Base-by-base conservation (phyloP, 2,113 vertebrate genomes). In the Clarias batrachus region DNA sequence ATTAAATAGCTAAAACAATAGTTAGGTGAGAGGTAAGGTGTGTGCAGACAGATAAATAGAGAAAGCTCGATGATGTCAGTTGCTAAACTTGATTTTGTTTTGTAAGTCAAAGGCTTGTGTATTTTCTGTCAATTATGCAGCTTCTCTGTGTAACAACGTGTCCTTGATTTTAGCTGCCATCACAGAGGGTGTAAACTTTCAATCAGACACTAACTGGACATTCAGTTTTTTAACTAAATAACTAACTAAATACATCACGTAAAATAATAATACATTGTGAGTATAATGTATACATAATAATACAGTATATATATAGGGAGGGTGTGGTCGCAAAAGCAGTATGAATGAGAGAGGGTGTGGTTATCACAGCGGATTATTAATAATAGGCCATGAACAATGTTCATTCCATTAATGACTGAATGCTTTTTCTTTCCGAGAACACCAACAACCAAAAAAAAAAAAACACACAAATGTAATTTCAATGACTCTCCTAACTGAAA, bases 61-160 rank as follows among this genome's bases (percentile, higher is more conserved):
- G 11, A 77, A 77, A 27, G 25, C 25, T 3, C 5, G 1, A 19
- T 27, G 74, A 27, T 78, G 78, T 60, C 74, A 80, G 54, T 80
- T 60, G 56, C 27, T 80, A 17, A 79, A 80, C n/a, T 60, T 33
- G 78, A 37, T 60, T 80, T 37, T 80, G 52, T 78, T 78, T 52
- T 19, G 12, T 54, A n/a, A 23, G 25, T 11, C 33, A 81, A 48
- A 4, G 13, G 54, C 25, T 25, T n/a, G 4, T 48, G 23, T 10
- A 2, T 52, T 25, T 65, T 21, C 21, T 12, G 79, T 82, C 62
- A 66, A 7, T 41, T 19, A 41, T 81, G 30, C 52, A 60, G 77
- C 3, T 41, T 5, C 11, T 63, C 3, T 3, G 5, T 4, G 77
- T 57, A 27, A 27, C n/a, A 78, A 11, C 33, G 27, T 1, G 0